These are phyloP conservation scores for Cephonodes hylas DNA, from an alignment of 2,888 invertebrate genomes.

Conservation along the genomic window DNA sequence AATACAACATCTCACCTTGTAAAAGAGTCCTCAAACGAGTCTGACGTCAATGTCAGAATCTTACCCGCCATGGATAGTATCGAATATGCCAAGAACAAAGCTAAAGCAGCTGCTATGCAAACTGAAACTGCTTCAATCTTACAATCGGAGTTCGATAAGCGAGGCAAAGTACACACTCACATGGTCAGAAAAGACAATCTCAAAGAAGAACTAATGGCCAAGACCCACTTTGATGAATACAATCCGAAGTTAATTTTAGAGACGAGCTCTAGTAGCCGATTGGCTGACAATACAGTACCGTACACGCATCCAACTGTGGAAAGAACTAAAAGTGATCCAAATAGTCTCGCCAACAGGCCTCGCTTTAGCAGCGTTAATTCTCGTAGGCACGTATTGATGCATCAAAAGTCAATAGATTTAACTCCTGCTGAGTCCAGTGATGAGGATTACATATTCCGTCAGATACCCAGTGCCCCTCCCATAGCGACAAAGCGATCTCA, in stretches of 20 bases:
- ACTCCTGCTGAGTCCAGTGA: conserved; percentile 93
- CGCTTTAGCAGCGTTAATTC: conserved; percentile 87
- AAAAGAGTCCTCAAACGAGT: conserved; percentile 77
- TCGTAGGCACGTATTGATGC: conserved; percentile 89
- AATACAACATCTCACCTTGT: conserved; percentile 61
- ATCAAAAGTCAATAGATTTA: conserved; percentile 91
- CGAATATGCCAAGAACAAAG: conserved; percentile 80
- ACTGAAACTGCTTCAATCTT: conserved; percentile 78
- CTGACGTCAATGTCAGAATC: conserved; percentile 72
- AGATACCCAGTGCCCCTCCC: conserved; percentile 87
- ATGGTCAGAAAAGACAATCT: conserved; percentile 78
- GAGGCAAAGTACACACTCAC: conserved; percentile 65
- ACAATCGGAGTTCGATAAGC: conserved; percentile 83
- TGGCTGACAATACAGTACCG: conserved; percentile 75
- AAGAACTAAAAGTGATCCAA: conserved; percentile 93
- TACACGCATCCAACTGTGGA: conserved; percentile 88
- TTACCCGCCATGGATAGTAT: conserved; percentile 79
- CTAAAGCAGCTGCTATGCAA: conserved; percentile 46
- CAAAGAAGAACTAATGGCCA: conserved; percentile 84
- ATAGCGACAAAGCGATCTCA: conserved; percentile 87
- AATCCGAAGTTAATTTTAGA: conserved; percentile 84
- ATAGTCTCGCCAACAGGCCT: conserved; percentile 87
- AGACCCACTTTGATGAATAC: conserved; percentile 86
- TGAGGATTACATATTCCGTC: conserved; percentile 89
- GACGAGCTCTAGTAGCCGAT: conserved; percentile 76